Base-by-base conservation (phyloP, 2,113 vertebrate genomes). In the Callithrix jacchus region DNA sequence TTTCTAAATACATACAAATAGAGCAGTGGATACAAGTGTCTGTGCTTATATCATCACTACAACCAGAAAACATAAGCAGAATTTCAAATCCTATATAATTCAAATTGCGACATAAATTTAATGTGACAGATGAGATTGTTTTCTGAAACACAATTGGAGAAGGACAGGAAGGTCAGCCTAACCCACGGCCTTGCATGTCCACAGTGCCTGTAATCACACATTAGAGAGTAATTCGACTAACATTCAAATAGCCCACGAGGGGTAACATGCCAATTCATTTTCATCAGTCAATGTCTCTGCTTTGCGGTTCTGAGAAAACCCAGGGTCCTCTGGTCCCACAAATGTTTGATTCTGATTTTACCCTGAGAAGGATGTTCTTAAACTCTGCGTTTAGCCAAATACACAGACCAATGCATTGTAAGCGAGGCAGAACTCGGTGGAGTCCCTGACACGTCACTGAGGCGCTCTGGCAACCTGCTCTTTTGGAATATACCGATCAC, bases 231-330 rank as follows among this genome's bases (percentile, higher is more conserved):
- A 88, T 77, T 35, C 86, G 47, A 32, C 92, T 23, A 91, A 66
- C 77, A 71, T 9, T 20, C 89, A 42, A 56, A 54, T 23, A 68
- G 23, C 94, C 89, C 88, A 3, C 74, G 88, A 83, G 91, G 64
- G 76, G 77, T 20, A 23, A 21, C 9, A 1, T 16, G 10, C 3
- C 25, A n/a, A 37, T 74, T 91, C 61, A 1, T 10, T 30, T 30
- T 35, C 92, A 85, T 97, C 92, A 37, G 20, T 96, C 95, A 82
- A 13, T 52, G 58, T 87, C 73, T 86, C 91, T n/a, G 70, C 37
- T 42, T 35, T 42, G 14, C 0, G 5, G 10, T 27, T 81, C 82
- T 37, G 56, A 37, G 73, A 45, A 83, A 13, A 42, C 9, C 25
- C 40, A 8, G 5, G 8, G 20, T 27, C 64, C 68, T 84, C 58